phyloP scores from a whole-genome alignment of 2,113 vertebrate species.

The Motacilla tschutschensis region DNA sequence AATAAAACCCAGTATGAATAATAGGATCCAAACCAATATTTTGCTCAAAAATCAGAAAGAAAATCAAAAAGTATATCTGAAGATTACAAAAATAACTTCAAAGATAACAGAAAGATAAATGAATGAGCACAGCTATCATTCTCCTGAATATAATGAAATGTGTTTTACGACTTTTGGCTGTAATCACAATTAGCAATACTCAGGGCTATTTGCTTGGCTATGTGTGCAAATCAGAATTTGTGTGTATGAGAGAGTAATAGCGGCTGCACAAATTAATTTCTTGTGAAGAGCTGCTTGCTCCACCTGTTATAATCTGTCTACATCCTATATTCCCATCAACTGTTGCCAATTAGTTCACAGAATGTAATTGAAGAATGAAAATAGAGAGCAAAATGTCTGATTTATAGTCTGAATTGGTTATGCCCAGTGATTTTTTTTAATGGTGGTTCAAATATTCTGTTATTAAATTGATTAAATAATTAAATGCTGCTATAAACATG shows the following conservation, averaged over 20 bases:
- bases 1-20: constrained; percentile 30
- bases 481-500: constrained; percentile 66
- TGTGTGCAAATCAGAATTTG: constrained; percentile 23
- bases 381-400: constrained; percentile 60
- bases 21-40: constrained; percentile 44
- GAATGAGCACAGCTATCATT: constrained; percentile 16
- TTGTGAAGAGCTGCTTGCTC: constrained; percentile 61
- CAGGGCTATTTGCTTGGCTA: constrained; percentile 55
- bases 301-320: constrained; percentile 64
- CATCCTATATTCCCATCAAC: constrained; percentile 65
- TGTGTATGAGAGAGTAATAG: constrained; percentile 1
- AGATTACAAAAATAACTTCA: constrained; percentile 41
- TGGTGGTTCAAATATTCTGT: constrained; percentile 66
- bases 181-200: constrained; percentile 69
- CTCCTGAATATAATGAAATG: constrained; percentile 40
- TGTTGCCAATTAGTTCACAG: constrained; percentile 61
- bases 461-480: constrained; percentile 77
- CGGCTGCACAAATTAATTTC: constrained; percentile 66
- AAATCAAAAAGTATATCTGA: background rate
- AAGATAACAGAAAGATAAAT: constrained; percentile 51
- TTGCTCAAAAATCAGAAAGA: constrained; percentile 53
- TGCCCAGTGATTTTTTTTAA: constrained; percentile 60
- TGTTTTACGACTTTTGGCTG: constrained; percentile 61
- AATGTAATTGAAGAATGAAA: constrained; percentile 67
- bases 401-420: constrained; percentile 63